These are phyloP conservation scores for Amyelois transitella DNA, from an alignment of 1,140 invertebrate genomes.

Conservation along the genomic window DNA sequence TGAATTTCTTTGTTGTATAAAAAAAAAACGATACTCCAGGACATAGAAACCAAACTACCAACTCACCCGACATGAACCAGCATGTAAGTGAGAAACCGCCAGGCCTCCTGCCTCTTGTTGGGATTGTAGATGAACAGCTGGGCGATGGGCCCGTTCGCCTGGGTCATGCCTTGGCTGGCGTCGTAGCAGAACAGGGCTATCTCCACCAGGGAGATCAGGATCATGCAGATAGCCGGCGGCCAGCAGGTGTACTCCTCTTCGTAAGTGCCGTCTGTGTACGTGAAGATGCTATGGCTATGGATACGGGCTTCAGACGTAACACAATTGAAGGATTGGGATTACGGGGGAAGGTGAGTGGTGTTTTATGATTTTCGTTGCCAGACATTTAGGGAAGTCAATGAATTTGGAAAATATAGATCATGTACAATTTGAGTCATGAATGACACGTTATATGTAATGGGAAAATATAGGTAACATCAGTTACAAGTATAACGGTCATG, in stretches of 20 bases:
- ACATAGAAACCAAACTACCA: no score
- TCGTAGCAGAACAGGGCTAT: conserved; percentile 82
- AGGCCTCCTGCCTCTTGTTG: conserved; percentile 88
- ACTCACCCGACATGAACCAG: conserved; percentile 95
- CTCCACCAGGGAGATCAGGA: conserved; percentile 83
- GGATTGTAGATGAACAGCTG: conserved; percentile 93
- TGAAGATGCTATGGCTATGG: conserved; percentile 55
- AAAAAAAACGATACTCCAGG: no score
- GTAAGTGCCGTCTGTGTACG: conserved; percentile 83
- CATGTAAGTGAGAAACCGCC: conserved; percentile 97
- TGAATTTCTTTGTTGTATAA: no score
- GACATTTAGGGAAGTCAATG: no score
- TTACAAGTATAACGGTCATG: no score
- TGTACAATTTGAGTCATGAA: no score
- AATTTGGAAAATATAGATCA: no score
- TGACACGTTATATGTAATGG: no score
- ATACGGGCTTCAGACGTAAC: conserved; percentile 42
- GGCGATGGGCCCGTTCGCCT: conserved; percentile 83
- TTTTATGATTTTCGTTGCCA: background rate
- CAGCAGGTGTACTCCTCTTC: conserved; percentile 90
- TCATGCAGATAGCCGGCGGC: conserved; percentile 91
- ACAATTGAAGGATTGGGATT: conserved; percentile 35
- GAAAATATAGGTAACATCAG: no score
- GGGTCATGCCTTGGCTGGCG: conserved; percentile 68
- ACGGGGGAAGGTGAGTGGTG: background rate